These are phyloP conservation scores for Microchrysa polita DNA, from an alignment of 2,888 invertebrate genomes.

Conservation along the genomic window DNA sequence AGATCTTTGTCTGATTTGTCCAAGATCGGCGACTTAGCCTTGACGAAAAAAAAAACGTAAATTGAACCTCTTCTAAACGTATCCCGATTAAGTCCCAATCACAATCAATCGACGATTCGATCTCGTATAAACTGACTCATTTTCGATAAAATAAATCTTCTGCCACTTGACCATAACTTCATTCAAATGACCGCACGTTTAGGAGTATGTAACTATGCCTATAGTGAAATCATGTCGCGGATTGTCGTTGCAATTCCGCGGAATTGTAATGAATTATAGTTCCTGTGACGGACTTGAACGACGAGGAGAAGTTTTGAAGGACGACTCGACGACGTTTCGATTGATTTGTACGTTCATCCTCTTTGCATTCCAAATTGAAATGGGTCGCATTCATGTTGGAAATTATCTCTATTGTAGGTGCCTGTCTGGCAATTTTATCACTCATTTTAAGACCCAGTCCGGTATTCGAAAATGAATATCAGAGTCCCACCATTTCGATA, in stretches of 20 bases:
- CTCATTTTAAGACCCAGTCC: no score
- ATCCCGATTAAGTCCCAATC: conserved; percentile 17
- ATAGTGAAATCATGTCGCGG: no score
- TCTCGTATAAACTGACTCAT: conserved; percentile 7
- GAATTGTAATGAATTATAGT: conserved; percentile 20
- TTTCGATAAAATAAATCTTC: conserved; percentile 6
- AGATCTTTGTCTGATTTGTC: background rate
- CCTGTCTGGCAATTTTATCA: no score
- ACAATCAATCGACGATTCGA: conserved; percentile 7
- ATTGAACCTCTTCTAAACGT: no score
- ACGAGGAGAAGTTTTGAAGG: background rate
- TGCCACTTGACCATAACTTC: background rate
- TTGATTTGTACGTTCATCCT: no score
- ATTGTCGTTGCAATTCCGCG: background rate
- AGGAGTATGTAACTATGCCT: no score
- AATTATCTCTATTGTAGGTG: no score
- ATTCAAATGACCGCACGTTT: conserved; percentile 2
- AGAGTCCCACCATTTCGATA: no score
- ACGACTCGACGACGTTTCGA: no score
- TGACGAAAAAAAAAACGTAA: background rate
- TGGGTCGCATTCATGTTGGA: no score
- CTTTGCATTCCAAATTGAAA: no score
- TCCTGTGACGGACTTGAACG: background rate
- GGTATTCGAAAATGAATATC: no score
- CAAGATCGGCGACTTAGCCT: background rate